Percentiles rank a stretch among this genome's conserved stretches.
Conservation (phyloP, 1,140 invertebrate genomes). For the Helicorthomorpha holstii region DNA sequence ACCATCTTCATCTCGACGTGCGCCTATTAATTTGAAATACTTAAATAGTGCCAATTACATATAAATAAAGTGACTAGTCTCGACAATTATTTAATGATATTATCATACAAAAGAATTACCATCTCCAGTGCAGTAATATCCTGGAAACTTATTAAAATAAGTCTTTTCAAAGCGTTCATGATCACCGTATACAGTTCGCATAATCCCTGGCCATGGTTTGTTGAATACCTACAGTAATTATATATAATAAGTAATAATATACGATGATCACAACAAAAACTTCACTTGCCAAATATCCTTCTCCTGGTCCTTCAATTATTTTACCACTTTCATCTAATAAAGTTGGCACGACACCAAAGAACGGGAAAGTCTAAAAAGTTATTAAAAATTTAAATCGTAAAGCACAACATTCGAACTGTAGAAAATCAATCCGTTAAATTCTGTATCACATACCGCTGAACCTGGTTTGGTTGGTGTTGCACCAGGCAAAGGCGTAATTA, state of each 20-base stretch:
- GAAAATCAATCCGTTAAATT: not conserved
- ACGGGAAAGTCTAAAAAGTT: conserved; percentile 69
- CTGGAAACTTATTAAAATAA: conserved; percentile 89
- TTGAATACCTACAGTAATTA: conserved; percentile 43
- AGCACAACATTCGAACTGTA: not conserved
- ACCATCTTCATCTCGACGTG: conserved; percentile 75
- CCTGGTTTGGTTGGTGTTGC: conserved; percentile 92
- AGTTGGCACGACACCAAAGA: conserved; percentile 83
- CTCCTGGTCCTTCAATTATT: conserved; percentile 68
- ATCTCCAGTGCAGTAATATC: conserved; percentile 94
- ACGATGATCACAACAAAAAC: not conserved
- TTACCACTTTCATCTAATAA: conserved; percentile 75
- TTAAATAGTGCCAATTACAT: not conserved
- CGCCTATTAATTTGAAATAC: conserved; percentile 35
- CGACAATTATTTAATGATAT: not conserved
- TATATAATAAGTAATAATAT: not conserved
- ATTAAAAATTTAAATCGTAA: not conserved
- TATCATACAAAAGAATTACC: conserved; percentile 37
- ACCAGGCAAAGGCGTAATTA: conserved; percentile 85
- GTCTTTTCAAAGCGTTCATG: conserved; percentile 83
- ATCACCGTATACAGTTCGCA: conserved; percentile 81
- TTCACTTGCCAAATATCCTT: conserved; percentile 61
- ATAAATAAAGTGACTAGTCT: not conserved
- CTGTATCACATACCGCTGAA: conserved; percentile 56
- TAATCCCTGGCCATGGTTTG: conserved; percentile 91